Evolutionary conservation across 2,888 invertebrate species (phyloP), one percentile per base, ranked within the genome.

Genomic region (Apomyelois bistriatella): DNA sequence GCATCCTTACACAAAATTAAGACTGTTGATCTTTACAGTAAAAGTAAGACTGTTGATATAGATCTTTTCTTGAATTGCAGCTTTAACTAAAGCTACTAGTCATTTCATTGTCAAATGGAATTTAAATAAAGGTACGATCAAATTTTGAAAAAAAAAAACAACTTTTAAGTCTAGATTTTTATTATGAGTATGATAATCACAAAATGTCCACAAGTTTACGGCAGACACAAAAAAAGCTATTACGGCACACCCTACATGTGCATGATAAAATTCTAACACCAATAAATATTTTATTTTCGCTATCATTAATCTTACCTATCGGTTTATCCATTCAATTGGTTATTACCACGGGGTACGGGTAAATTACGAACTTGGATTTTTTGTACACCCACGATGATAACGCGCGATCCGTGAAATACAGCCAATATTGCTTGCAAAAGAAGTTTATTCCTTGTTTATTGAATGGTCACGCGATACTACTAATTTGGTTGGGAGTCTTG

Each of bases 301-400:
- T 59, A 70, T 75, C 77, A 82, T 82, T 78, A 81, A 79, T 81
- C 78, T 79, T 76, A 66, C 66, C 64, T 70, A 67, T 68, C 71
- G 70, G 68, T 61, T 68, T 64, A 69, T 65, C 74, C 70, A 75
- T 75, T 74, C 74, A 78, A 76, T 77, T 72, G 74, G 70, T 73
- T 74, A 74, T 76, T 73, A 70, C 66, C 67, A 71, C 69, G 56
- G 54, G 51, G 59, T 51, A 57, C 52, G 54, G 65, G 66, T 74
- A 66, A 68, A 69, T 75, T 73, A 74, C 74, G 66, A 71, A 71
- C 62, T 72, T 69, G 59, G 58, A 66, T 65, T 68, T 51, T 67
- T 61, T 64, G 62, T 67, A 64, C 54, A 59, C 54, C 48, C 48
- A 49, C 56, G 60, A 65, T 65, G 63, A 68, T 67, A 64, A 64